Evolutionary conservation across 2,113 vertebrate genomes (phyloP).

Genomic region (Rhodinocichla rosea): DNA sequence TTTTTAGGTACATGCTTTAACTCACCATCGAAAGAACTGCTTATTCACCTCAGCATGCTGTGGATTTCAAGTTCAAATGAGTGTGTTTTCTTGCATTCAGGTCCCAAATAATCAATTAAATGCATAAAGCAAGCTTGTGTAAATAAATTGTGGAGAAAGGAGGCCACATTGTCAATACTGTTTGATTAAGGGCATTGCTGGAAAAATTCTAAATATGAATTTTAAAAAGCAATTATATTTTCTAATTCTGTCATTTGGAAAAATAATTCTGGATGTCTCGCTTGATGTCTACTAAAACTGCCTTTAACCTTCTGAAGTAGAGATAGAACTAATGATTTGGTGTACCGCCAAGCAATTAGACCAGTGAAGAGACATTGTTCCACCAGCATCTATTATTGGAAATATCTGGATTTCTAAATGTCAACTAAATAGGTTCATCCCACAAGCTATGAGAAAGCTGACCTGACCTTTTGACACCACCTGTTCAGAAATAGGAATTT

Average conservation of each 20-base stretch:
- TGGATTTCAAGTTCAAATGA: not conserved
- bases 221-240: not conserved
- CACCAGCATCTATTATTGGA: not conserved
- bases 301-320: not conserved
- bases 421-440: not conserved
- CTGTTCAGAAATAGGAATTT: slow-evolving; percentile 32
- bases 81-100: not conserved
- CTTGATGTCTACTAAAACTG: not conserved
- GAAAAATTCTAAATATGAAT: not conserved
- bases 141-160: not conserved
- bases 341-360: not conserved
- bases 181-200: not conserved
- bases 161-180: not conserved
- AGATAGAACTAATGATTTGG: slow-evolving; percentile 27
- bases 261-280: not conserved
- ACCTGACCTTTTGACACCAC: slow-evolving; percentile 37
- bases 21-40: not conserved
- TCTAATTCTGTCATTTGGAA: not conserved
- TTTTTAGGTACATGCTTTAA: not conserved
- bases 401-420: slow-evolving; percentile 33
- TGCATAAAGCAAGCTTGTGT: not conserved
- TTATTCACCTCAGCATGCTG: not conserved
- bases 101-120: not conserved
- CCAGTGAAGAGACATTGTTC: not conserved
- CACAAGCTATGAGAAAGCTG: not conserved